A percentile compares a stretch with the other conserved stretches of the same genome.
Conservation (phyloP, 2,888 invertebrate species). For the Allygus modestus region DNA sequence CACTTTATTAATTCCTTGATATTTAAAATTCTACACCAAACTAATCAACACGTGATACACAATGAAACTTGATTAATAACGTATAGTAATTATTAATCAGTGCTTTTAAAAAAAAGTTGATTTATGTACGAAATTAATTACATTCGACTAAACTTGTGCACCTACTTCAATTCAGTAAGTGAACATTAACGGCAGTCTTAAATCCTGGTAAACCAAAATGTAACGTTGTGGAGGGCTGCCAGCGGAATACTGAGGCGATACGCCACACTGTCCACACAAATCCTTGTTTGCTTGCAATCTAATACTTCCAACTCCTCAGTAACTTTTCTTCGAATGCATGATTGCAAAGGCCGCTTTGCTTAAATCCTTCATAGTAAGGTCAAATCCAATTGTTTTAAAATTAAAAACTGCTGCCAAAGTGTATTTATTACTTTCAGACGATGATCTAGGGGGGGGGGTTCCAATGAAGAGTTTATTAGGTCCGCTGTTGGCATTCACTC, state of each 20-base stretch:
- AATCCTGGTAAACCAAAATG: not conserved
- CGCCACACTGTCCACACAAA: not conserved
- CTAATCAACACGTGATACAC: no score
- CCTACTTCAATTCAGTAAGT: no score
- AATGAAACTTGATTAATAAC: no score
- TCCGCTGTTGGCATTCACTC: not conserved
- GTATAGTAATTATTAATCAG: no score
- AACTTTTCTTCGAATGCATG: not conserved
- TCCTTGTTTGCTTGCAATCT: constrained; percentile 30
- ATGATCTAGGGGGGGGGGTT: not conserved
- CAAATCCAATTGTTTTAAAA: not conserved
- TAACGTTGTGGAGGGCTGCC: not conserved
- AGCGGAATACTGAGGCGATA: not conserved
- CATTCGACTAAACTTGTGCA: no score
- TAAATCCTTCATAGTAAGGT: not conserved
- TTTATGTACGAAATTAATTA: no score
- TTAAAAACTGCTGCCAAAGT: not conserved
- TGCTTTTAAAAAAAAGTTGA: no score
- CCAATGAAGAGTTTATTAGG: not conserved
- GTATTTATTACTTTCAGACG: not conserved
- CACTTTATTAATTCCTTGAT: no score
- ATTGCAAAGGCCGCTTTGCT: not conserved
- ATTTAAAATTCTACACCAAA: no score
- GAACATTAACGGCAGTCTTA: not conserved
- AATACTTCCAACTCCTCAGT: constrained; percentile 1